Base-by-base conservation (phyloP, 2,113 vertebrate species). In the Lepidothrix coronata region DNA sequence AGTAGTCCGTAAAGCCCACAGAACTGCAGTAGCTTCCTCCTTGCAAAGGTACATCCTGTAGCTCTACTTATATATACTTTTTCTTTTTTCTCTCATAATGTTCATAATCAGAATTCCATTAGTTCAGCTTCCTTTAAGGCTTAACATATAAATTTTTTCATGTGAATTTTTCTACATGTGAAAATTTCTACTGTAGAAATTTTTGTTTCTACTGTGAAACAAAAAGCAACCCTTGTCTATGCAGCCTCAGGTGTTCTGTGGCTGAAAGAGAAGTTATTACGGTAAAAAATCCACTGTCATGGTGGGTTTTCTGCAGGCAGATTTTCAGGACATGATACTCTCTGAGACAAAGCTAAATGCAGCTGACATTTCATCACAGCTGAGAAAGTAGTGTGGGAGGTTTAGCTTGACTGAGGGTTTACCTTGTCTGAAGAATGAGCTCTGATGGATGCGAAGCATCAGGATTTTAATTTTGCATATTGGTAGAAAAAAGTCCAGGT, bases 91-190 rank as follows among this genome's bases (percentile, higher is more conserved):
- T 65, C 18, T 83, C 23, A 20, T 5, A 39, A 8, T 48, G 31
- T 59, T 70, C 27, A 27, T 33, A 44, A 74, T 44, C 24, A 87
- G 24, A 71, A 62, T 72, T 23, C 7, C 5, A 52, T 75, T 66
- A 57, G 57, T 57, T 55, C 67, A 43, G 3, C 18, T 43, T 61
- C 23, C 46, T 46, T 84, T 61, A 39, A 37, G 20, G 17, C 8
- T 79, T 84, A 52, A 61, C 8, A 43, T 11, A 23, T 57, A 43
- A 67, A 12, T 44, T 74, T 55, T 70, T 52, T 65, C 43, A 33
- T 0, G 1, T 15, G 23, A 39, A 39, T 39, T 39, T 39, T 39
- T 48, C n/a, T n/a, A n/a, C 44, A n/a, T 0, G 1, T 16, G 24
- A 39, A 7, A n/a, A n/a, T n/a, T n/a, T n/a, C n/a, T n/a, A n/a